phyloP scores from a whole-genome alignment of 2,797 vertebrate species.

The Coluber constrictor region DNA sequence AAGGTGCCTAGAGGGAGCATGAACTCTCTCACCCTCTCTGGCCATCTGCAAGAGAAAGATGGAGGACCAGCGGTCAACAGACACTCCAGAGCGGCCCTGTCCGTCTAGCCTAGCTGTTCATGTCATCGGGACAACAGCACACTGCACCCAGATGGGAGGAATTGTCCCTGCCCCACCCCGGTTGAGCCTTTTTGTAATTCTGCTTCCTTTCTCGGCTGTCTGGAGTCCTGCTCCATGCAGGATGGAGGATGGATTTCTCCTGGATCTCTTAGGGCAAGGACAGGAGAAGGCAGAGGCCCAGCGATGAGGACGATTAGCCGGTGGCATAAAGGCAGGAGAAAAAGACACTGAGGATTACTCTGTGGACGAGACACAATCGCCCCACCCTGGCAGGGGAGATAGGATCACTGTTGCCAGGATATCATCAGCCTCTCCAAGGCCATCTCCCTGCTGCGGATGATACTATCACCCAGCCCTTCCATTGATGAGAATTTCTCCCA shows the following conservation, averaged over 20 bases:
- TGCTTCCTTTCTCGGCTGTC: background rate
- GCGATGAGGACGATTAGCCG: background rate
- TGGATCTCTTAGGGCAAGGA: background rate
- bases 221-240: background rate
- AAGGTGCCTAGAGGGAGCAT: background rate
- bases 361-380: conserved; percentile 5
- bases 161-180: too few relatives aligned
- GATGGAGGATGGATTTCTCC: too few relatives aligned
- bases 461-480: background rate
- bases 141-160: background rate
- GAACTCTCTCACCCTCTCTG: background rate
- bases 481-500: background rate
- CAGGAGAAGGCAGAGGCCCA: background rate
- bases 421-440: conserved; percentile 25
- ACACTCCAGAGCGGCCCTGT: background rate
- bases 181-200: background rate
- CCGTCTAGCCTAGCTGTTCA: background rate
- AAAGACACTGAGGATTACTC: background rate
- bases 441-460: conserved; percentile 11
- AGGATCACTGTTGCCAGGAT: conserved; percentile 20
- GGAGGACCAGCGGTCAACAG: background rate
- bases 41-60: background rate
- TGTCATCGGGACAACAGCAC: background rate
- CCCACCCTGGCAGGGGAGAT: conserved; percentile 19
- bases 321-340: background rate